These are phyloP conservation scores for Pardalotus punctatus DNA, from an alignment of 2,113 vertebrate genomes.

Conservation along the genomic window DNA sequence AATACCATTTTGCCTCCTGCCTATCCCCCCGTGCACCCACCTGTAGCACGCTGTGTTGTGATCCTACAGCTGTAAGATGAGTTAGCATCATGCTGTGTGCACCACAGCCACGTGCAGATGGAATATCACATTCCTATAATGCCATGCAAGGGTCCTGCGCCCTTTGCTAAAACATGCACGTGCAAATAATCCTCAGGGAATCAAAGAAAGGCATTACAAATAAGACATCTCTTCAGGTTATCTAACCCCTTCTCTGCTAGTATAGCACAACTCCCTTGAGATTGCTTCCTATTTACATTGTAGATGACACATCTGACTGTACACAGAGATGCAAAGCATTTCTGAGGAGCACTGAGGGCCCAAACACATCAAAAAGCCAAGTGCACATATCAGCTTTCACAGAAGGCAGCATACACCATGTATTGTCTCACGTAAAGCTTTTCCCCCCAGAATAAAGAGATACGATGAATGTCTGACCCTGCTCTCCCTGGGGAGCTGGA, in stretches of 20 bases:
- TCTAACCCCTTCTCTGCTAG: not conserved
- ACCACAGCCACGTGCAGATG: not conserved
- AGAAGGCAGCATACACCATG: not conserved
- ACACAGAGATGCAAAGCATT: not conserved
- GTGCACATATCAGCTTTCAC: not conserved
- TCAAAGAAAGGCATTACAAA: not conserved
- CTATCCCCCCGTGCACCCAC: rapidly evolving
- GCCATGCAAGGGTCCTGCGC: not conserved
- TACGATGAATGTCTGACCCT: not conserved
- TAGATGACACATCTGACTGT: not conserved
- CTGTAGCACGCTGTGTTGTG: not conserved
- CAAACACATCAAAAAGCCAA: not conserved
- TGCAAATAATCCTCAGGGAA: not conserved
- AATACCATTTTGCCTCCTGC: not conserved
- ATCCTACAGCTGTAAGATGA: not conserved
- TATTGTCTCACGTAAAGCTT: not conserved
- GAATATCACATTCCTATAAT: not conserved
- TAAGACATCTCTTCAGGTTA: not conserved
- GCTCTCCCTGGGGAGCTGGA: not conserved
- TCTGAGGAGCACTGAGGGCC: not conserved
- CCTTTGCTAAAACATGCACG: not conserved
- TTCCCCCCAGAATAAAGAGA: not conserved
- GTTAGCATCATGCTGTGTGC: not conserved
- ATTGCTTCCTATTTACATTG: not conserved
- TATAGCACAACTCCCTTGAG: not conserved